Conservation (phyloP, 2,888 invertebrate species). For the Apamea crenata region DNA sequence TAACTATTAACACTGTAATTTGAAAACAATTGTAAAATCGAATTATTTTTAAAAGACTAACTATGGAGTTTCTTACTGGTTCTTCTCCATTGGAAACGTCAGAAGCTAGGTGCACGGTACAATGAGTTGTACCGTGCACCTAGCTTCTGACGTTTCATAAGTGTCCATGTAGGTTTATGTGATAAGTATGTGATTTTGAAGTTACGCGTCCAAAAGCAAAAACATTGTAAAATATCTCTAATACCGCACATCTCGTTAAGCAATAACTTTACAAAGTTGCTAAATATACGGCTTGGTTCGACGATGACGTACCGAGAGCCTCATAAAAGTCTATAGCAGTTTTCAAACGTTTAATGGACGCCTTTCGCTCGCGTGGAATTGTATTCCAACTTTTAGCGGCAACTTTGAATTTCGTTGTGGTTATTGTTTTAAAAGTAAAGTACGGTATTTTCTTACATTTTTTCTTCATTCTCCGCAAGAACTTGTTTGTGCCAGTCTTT, state of each 20-base stretch:
- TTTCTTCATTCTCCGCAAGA: constrained; percentile 34
- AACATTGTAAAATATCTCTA: constrained; percentile 59
- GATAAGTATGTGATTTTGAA: background rate
- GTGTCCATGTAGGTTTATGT: no score
- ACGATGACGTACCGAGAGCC: constrained; percentile 73
- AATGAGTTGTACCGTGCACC: background rate
- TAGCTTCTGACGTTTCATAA: background rate
- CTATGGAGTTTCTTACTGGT: background rate
- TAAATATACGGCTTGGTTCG: constrained; percentile 73
- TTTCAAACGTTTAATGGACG: constrained; percentile 75
- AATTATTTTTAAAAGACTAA: background rate
- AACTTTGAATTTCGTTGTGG: constrained; percentile 67
- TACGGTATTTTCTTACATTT: constrained; percentile 52
- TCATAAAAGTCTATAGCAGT: constrained; percentile 78
- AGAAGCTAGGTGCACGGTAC: no score
- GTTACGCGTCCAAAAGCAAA: constrained; percentile 18
- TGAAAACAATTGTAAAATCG: background rate
- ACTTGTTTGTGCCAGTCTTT: constrained; percentile 49
- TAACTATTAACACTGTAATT: no score
- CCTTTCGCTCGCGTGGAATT: constrained; percentile 69
- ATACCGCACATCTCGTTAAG: constrained; percentile 64
- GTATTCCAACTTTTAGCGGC: constrained; percentile 70
- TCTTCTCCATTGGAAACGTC: background rate
- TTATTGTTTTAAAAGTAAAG: constrained; percentile 60
- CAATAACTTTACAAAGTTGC: constrained; percentile 76